Evolutionary conservation across 2,888 invertebrate genomes (phyloP).

Genomic region (Drosophila tanythrix): DNA sequence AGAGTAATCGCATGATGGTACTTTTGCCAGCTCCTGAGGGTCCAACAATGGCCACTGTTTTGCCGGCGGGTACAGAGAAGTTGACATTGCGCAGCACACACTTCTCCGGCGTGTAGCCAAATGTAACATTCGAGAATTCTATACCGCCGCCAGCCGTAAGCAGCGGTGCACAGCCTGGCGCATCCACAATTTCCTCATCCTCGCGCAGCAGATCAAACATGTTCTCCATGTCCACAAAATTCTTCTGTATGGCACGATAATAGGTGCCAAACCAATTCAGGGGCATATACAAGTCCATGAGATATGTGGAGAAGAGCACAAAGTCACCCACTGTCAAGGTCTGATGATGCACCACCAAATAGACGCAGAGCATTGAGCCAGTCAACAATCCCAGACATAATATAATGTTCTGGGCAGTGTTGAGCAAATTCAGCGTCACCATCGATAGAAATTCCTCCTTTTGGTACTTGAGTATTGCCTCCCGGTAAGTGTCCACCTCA

Average conservation of each 20-base stretch:
- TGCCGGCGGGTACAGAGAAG: conserved; percentile 92
- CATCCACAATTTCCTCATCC: conserved; percentile 94
- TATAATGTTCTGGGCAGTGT: conserved; percentile 95
- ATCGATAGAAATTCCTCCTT: conserved; percentile 95
- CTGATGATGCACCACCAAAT: conserved; percentile 90
- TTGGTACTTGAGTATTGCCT: conserved; percentile 94
- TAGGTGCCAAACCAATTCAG: conserved; percentile 99
- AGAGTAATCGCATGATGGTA: conserved; percentile 96
- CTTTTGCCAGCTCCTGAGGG: conserved; percentile 97
- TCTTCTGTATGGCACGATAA: conserved; percentile 98
- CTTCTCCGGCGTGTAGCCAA: conserved; percentile 93
- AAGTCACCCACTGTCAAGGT: conserved; percentile 96
- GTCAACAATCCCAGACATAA: conserved; percentile 93
- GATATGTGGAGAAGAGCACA: conserved; percentile 97
- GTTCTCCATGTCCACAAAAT: conserved; percentile 99
- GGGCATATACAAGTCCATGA: conserved; percentile 97
- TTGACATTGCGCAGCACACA: conserved; percentile 91
- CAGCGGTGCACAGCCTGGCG: conserved; percentile 91
- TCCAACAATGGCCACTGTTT: conserved; percentile 94
- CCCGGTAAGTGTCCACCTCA: conserved; percentile 93
- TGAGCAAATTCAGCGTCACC: conserved; percentile 94
- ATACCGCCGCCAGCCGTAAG: conserved; percentile 88
- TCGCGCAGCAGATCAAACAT: conserved; percentile 98
- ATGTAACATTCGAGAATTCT: conserved; percentile 95
- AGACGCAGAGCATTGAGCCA: conserved; percentile 95